Conservation (phyloP, 2,113 vertebrate genomes). For the Calidris pugnax region DNA sequence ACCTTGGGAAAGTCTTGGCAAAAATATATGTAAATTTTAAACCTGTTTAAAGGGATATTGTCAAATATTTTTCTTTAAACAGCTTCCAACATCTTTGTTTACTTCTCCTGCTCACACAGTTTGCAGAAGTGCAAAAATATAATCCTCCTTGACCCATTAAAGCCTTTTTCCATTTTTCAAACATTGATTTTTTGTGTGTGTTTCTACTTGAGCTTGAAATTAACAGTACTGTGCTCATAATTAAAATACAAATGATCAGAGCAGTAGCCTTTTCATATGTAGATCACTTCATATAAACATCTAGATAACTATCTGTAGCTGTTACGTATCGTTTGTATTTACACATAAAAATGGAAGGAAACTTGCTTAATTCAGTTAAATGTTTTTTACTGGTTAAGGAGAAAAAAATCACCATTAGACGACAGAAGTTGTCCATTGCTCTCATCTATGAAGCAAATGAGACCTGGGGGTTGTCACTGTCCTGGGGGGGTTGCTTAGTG, state of each 20-base stretch:
- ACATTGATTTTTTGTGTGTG: conserved; percentile 12
- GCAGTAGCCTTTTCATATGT: background rate
- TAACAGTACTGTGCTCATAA: conserved; percentile 9
- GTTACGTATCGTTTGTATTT: rapidly evolving
- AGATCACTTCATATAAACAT: background rate
- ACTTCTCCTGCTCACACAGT: background rate
- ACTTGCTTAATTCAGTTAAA: background rate
- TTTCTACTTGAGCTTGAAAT: conserved; percentile 41
- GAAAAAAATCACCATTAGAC: background rate
- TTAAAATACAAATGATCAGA: conserved; percentile 20
- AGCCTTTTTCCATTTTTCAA: conserved; percentile 15
- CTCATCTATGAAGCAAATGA: background rate
- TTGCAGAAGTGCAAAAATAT: background rate
- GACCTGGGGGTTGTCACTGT: background rate
- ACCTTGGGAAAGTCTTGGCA: conserved; percentile 23
- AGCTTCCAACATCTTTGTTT: background rate
- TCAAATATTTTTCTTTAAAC: background rate
- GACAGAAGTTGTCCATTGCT: background rate
- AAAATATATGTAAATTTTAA: conserved; percentile 36
- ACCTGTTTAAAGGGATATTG: conserved; percentile 20
- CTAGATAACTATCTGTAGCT: background rate
- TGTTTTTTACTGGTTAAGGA: background rate
- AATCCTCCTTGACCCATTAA: background rate
- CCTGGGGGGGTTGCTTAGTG: background rate
- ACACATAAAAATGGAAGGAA: background rate